Base-by-base conservation (phyloP, 2,888 invertebrate genomes). In the Anthophora plumipes region DNA sequence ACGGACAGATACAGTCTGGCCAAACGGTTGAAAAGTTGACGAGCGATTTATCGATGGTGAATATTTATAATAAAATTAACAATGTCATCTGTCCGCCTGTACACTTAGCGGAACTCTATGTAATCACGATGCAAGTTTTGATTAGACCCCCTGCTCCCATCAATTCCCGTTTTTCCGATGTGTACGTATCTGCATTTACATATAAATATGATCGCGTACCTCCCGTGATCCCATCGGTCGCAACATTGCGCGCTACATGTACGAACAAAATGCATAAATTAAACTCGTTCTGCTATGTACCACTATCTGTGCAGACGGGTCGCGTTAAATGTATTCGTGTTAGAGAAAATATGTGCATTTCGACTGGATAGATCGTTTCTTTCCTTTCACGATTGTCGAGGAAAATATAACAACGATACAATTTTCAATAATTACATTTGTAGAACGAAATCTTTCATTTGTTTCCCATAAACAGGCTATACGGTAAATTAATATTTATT, bases 231-330 rank as follows among this genome's bases (percentile, higher is more conserved):
- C 76, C 82, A 73, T 74, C 68, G 75, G 66, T 71, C 67, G 75
- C 77, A 75, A 71, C 77, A 73, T 75, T 70, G 68, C 68, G 55
- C 66, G 63, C 60, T 63, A 69, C 64, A 75, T 82, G 55, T 70
- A 72, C 67, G 82, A 82, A 86, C 84, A 76, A 83, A 81, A 83
- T 81, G 86, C 86, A 86, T 86, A 86, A 84, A 86, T 86, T 86
- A 84, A 84, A 75, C 68, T 72, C 66, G 61, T 81, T 48, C 78
- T 12, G 71, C 48, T 52, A 31, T 59, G 55, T 64, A 63, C 61
- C 48, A 22, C 20, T 57, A 31, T 69, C 22, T 66, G 52, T 60
- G 43, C 25, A 66, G 63, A 60, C 55, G 59, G 8, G 31, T 43
- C n/a, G 52, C 66, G 66, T 55, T 66, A 82, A 59, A 48, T 72